Evolutionary conservation across 2,113 vertebrate genomes (phyloP).

Genomic region (Pyrgilauda ruficollis): DNA sequence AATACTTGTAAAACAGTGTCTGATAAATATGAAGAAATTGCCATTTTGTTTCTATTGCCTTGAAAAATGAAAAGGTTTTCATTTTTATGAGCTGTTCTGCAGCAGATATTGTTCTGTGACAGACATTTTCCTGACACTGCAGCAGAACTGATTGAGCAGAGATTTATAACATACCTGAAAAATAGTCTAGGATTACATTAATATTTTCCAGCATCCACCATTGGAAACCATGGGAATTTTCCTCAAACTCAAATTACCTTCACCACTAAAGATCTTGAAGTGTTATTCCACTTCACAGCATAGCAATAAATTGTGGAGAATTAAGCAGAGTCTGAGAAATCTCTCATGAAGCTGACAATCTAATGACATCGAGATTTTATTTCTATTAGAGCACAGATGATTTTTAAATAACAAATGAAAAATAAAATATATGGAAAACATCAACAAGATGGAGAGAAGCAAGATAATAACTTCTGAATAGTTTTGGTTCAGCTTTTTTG

Average conservation of each 20-base stretch:
- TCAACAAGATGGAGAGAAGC: neutral
- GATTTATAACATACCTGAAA: conserved; percentile 46
- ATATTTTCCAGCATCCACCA: conserved; percentile 40
- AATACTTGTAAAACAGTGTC: conserved; percentile 51
- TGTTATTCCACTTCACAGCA: conserved; percentile 25
- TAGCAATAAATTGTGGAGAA: neutral
- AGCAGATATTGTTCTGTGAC: conserved; percentile 63
- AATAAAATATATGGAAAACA: neutral
- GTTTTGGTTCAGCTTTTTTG: neutral
- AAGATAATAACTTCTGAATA: neutral
- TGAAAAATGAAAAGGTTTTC: conserved; percentile 68
- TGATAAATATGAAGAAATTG: conserved; percentile 69
- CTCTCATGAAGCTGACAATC: neutral
- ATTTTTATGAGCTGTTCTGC: conserved; percentile 64
- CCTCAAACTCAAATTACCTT: conserved; percentile 37
- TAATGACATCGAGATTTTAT: neutral
- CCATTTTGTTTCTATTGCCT: conserved; percentile 66
- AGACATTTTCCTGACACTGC: conserved; percentile 53
- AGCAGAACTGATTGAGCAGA: conserved; percentile 35
- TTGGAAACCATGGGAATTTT: conserved; percentile 48
- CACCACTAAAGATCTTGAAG: neutral
- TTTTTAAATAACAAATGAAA: neutral
- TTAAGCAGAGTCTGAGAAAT: neutral
- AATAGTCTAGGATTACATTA: conserved; percentile 14
- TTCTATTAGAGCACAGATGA: neutral